Conservation (phyloP, 30 jellyfish, hydroid and myxozoan species). For the Mastigias papua region DNA sequence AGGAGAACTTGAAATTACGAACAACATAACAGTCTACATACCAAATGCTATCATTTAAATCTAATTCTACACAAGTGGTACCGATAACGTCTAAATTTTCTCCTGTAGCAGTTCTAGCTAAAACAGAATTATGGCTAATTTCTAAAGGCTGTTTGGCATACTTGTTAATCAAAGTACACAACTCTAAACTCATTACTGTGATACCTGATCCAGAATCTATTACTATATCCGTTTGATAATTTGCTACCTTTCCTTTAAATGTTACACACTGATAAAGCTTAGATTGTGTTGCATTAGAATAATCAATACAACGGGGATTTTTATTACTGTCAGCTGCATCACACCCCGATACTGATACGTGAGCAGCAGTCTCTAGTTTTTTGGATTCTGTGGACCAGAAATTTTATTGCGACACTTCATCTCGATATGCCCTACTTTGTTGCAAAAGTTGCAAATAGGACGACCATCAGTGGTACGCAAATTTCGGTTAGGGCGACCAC, state of each 20-base stretch:
- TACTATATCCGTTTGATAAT: neutral
- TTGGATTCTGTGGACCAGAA: neutral
- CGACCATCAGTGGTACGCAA: slow-evolving; percentile 36
- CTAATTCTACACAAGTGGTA: neutral
- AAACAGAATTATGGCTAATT: neutral
- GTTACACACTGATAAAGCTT: slow-evolving; percentile 45
- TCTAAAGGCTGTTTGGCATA: neutral
- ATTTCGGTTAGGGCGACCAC: slow-evolving; percentile 3
- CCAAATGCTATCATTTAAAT: neutral
- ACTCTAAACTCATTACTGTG: slow-evolving; percentile 1
- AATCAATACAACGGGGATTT: no score
- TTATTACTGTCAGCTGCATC: slow-evolving; percentile 34
- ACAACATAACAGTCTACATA: slow-evolving; percentile 5
- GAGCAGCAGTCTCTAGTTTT: slow-evolving; percentile 43
- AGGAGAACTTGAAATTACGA: slow-evolving; percentile 12
- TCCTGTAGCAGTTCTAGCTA: slow-evolving; percentile 26
- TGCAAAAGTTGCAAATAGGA: slow-evolving; percentile 15
- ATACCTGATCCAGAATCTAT: slow-evolving; percentile 59
- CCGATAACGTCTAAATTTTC: slow-evolving; percentile 15
- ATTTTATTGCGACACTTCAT: neutral
- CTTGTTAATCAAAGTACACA: neutral
- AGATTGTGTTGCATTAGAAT: no score
- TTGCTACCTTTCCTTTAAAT: neutral
- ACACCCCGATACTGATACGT: slow-evolving; percentile 24
- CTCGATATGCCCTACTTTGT: slow-evolving; percentile 20